Conservation (phyloP, 2,113 vertebrate species). For the Psammodynastes pulverulentus region DNA sequence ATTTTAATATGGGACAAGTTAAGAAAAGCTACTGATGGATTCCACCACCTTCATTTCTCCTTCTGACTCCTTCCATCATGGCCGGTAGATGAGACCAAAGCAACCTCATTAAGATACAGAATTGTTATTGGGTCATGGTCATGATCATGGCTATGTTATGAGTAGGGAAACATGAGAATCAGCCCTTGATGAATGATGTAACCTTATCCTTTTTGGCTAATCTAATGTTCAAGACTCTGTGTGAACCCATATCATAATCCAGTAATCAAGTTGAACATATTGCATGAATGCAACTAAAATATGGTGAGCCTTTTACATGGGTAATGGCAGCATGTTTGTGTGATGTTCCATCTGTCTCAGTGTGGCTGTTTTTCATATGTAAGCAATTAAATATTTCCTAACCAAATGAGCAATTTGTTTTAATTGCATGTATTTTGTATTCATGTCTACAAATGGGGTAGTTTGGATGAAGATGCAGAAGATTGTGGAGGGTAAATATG, state of each 20-base stretch:
- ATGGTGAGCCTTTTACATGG: background rate
- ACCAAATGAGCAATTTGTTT: background rate
- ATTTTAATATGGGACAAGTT: background rate
- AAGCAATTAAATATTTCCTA: too few relatives aligned
- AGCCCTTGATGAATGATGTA: background rate
- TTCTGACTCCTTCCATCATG: background rate
- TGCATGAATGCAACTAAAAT: background rate
- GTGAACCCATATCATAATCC: background rate
- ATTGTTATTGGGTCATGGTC: background rate
- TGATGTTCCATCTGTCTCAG: background rate
- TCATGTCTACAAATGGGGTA: conserved; percentile 28
- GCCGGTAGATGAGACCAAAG: background rate
- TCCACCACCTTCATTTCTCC: background rate
- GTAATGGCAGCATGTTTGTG: background rate
- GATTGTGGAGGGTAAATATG: conserved; percentile 62
- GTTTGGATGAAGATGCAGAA: conserved; percentile 59
- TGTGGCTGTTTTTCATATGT: background rate
- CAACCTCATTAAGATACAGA: background rate
- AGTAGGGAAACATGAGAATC: background rate
- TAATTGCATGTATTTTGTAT: background rate
- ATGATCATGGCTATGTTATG: background rate
- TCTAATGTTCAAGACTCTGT: background rate
- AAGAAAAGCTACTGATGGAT: background rate
- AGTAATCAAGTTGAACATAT: background rate
- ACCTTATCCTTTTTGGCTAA: background rate